Evolutionary conservation across 2,113 vertebrate genomes (phyloP), one percentile per base, ranked within the genome.

Genomic region (Phyllopteryx taeniolatus): DNA sequence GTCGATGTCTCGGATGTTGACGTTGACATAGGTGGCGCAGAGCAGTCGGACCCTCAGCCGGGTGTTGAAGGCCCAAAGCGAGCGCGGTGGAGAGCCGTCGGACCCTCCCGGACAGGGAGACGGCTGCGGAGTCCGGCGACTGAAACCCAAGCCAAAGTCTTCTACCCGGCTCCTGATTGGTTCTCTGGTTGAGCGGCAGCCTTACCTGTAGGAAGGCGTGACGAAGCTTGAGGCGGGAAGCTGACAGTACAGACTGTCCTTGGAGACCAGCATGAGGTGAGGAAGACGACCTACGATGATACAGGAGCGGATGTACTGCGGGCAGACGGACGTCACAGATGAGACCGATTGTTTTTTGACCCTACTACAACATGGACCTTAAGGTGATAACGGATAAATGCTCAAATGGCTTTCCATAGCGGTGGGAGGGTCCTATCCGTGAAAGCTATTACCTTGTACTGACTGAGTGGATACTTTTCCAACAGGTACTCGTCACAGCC

Each of bases 1-100:
- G 77, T 94, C 93, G 0, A 94, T 94, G 75, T 94, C 93, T 44
- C 93, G 71, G 81, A 94, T 93, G 89, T 94, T 94, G 71, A 94
- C 93, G 22, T 94, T 94, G 60, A 94, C 92, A 22, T 94, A 94
- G 5, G 93, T 94, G 70, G 93, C 93, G 1, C 93, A 94, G 35
- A 94, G 90, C 54, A 94, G 89, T 1, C 92, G 87, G 5, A 93
- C 85, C 51, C 92, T 82, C 64, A 94, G 86, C 22, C 91, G 82
- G 56, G 89, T 92, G 90, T 92, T 93, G 72, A 94, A 91, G 57
- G 91, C 89, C 93, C 93, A 94, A 22, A 94, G 90, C 0, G 91
- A 92, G 10, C 92, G 87, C 8, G 90, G 72, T 67, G 44, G 90
- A 46, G 59, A 66, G 69, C 86, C 82, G 27, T 91, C 90, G 0